Evolutionary conservation across 2,113 vertebrate genomes (phyloP).

Genomic region (Tachycineta bicolor): DNA sequence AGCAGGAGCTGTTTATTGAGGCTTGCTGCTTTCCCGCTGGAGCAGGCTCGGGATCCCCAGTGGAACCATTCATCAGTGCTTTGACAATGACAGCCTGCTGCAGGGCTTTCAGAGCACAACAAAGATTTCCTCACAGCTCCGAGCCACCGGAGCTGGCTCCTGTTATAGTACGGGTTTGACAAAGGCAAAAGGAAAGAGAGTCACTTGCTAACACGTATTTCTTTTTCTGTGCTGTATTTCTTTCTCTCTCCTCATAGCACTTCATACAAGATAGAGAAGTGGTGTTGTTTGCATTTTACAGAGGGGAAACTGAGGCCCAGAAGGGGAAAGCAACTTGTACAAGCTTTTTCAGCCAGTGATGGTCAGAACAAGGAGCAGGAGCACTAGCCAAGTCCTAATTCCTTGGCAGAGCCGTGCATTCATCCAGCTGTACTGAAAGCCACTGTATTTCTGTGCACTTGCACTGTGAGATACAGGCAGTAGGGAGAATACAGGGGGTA

Average conservation of each 20-base stretch:
- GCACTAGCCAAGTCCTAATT: neutral
- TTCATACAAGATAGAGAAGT: neutral
- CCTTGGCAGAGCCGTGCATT: neutral
- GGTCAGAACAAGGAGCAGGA: neutral
- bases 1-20: conserved; percentile 7
- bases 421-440: neutral
- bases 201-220: neutral
- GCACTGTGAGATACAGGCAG: neutral
- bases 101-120: conserved; percentile 62
- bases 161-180: conserved; percentile 1
- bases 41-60: conserved; percentile 51
- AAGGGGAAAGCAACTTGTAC: neutral
- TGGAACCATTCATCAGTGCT: conserved; percentile 55
- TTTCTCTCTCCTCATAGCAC: neutral
- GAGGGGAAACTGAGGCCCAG: neutral
- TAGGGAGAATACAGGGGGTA: neutral
- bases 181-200: neutral
- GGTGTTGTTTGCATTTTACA: neutral
- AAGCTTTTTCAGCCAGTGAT: neutral
- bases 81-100: conserved; percentile 58
- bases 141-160: conserved; percentile 57
- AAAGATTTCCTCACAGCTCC: conserved; percentile 69
- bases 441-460: neutral
- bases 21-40: neutral
- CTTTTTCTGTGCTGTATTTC: neutral